Percentiles rank a stretch among this genome's conserved stretches.
phyloP scores from a whole-genome alignment of 2,888 invertebrate genomes.

The Drosophila subsilvestris region DNA sequence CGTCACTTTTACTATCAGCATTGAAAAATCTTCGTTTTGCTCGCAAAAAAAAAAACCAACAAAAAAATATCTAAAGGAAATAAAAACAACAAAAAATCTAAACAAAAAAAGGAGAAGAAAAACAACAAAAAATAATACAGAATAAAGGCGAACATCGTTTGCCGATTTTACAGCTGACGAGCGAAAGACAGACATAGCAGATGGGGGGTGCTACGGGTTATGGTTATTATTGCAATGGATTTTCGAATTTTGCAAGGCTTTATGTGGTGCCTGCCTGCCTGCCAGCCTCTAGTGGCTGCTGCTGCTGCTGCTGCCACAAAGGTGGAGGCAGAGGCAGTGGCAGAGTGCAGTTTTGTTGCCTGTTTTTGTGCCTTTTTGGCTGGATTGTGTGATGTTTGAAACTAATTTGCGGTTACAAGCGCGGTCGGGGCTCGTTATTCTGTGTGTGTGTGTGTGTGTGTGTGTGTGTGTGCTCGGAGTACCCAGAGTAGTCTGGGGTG shows the following conservation, averaged over 20 bases:
- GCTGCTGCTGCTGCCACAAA: neutral
- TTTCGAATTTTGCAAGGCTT: slow-evolving; percentile 66
- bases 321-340: slow-evolving; percentile 28
- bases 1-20: slow-evolving; percentile 74
- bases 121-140: slow-evolving; percentile 26
- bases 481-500: neutral
- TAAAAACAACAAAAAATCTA: slow-evolving; percentile 5
- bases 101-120: slow-evolving; percentile 1
- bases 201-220: slow-evolving; percentile 32
- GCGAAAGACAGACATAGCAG: slow-evolving; percentile 10
- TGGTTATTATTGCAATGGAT: slow-evolving; percentile 61
- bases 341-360: slow-evolving; percentile 56
- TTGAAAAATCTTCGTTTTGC: slow-evolving; percentile 51
- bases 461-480: slow-evolving; percentile 26
- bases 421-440: slow-evolving; percentile 51
- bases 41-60: slow-evolving; percentile 10
- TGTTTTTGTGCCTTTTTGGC: slow-evolving; percentile 42
- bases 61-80: slow-evolving; percentile 1
- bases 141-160: slow-evolving; percentile 51
- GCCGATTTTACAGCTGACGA: slow-evolving; percentile 61
- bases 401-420: slow-evolving; percentile 77
- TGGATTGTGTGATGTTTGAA: slow-evolving; percentile 59
- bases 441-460: slow-evolving; percentile 28
- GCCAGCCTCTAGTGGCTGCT: slow-evolving; percentile 33
- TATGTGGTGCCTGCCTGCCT: slow-evolving; percentile 4